Base-by-base conservation (phyloP, 1,140 invertebrate genomes). In the Mya arenaria region DNA sequence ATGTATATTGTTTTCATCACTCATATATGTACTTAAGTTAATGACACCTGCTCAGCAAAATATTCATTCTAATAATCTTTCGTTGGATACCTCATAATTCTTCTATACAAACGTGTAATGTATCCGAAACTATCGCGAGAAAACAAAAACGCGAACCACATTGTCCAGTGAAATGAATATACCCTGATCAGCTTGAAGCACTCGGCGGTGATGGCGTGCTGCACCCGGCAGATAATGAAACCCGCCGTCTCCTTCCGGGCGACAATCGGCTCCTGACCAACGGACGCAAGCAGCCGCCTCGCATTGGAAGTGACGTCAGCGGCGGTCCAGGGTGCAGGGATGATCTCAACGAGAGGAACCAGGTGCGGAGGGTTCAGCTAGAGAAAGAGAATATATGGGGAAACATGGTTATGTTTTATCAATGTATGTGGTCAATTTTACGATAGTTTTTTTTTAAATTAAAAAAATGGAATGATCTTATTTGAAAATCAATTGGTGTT, bases 161-260 rank as follows among this genome's bases (percentile, higher is more conserved):
- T n/a, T n/a, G n/a, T n/a, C n/a, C n/a, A n/a, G n/a, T n/a, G n/a
- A n/a, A n/a, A n/a, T n/a, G n/a, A n/a, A n/a, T 34, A n/a, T 73
- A 90, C 89, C 85, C 82, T 94, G 0, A 99, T 96, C 37, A 99
- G 93, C 86, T 96, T 95, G 96, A 96, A 98, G 0, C 95, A 95
- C 94, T 99, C 98, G 89, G 98, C 97, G n/a, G 99, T 92, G 81
- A 99, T 96, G 5, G 97, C 97, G 91, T 98, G 98, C 95, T 99
- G 98, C 82, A 99, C 96, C 89, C 98, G 95, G 89, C 99, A 99
- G 0, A 98, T 93, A 3, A 96, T 97, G 91, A 99, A 99, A 84
- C 98, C 98, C 84, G 96, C 95, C 37, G 98, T 95, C 94, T 99
- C 97, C 78, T 95, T 95, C 0, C 94, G 94, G 0, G 99, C 91